Evolutionary conservation across 2,113 vertebrate species (phyloP).

Genomic region (Cryptomyrus ogoouensis): DNA sequence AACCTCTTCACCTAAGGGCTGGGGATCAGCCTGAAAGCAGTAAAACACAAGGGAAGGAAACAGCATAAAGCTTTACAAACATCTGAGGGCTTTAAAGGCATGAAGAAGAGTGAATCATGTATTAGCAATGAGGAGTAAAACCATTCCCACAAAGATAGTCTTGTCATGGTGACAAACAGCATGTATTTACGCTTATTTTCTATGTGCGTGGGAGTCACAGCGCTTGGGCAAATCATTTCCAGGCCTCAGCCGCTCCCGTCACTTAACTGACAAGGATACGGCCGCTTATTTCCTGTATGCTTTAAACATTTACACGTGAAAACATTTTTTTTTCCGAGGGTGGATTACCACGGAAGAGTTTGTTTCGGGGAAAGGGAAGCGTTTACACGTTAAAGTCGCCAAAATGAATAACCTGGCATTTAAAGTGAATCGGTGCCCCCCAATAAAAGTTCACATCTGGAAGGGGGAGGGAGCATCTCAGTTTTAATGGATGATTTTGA

Average conservation of each 20-base stretch:
- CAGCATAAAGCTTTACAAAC: not conserved
- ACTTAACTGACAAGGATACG: not conserved
- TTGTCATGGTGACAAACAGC: not conserved
- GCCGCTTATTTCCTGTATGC: not conserved
- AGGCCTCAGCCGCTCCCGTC: not conserved
- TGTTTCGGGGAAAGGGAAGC: not conserved
- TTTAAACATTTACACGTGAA: not conserved
- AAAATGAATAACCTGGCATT: not conserved
- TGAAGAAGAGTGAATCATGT: not conserved
- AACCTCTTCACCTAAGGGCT: not conserved
- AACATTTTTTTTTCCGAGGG: not conserved
- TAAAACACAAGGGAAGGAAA: not conserved
- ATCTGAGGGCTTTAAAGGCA: not conserved
- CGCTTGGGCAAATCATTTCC: not conserved
- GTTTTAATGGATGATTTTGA: not conserved
- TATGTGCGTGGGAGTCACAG: not conserved
- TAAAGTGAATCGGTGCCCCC: not conserved
- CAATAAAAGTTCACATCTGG: not conserved
- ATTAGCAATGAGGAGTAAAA: not conserved
- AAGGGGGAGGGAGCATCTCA: not conserved
- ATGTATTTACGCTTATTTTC: not conserved
- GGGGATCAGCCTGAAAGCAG: not conserved
- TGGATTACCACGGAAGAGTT: not conserved
- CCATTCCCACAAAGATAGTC: not conserved
- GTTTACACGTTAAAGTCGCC: not conserved